Base-by-base conservation (phyloP, 2,888 invertebrate genomes). In the Galerucella calmariensis region DNA sequence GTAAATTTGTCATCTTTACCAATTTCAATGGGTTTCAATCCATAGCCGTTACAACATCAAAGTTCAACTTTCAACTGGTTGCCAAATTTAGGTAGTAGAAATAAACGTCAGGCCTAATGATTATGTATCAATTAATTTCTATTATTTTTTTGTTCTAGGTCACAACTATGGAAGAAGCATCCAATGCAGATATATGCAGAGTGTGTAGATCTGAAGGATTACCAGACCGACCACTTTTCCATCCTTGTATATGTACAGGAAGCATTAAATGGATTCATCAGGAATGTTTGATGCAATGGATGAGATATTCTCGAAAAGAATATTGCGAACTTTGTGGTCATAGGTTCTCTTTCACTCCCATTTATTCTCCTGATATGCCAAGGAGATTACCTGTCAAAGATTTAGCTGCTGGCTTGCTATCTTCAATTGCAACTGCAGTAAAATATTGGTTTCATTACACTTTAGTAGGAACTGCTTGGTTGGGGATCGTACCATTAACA, bases 301-400 rank as follows among this genome's bases (percentile, higher is more conserved):
- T 99, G 92, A 94, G 98, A 79, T 99, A 99, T 88, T 98, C 98
- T 77, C 93, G 97, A 81, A 99, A 99, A 89, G 99, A 99, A 88
- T 98, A 97, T 86, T 99, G 99, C 89, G 99, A 99, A 88, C 89
- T 99, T 79, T 99, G 99, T 88, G 97, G 98, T 77, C 96, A 99
- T 88, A 93, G 97, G 76, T 99, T 99, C 88, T 97, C 97, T 4
- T 99, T 99, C 85, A 97, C 97, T 84, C 99, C 99, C 44, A 99
- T 99, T 82, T 99, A 99, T 88, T 97, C 98, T n/a, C 97, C 98
- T 44, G 99, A 99, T 87, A 99, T 99, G 99, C 99, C 99, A n/a
- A 92, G 98, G 76, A 91, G 98, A 76, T 89, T 99, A 82, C 99
- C 99, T 0, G 89, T 99, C 46, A 92, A 93, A 79, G 99, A 99